Base-by-base conservation (phyloP, 2,797 vertebrate genomes). In the Cephalopachus bancanus region DNA sequence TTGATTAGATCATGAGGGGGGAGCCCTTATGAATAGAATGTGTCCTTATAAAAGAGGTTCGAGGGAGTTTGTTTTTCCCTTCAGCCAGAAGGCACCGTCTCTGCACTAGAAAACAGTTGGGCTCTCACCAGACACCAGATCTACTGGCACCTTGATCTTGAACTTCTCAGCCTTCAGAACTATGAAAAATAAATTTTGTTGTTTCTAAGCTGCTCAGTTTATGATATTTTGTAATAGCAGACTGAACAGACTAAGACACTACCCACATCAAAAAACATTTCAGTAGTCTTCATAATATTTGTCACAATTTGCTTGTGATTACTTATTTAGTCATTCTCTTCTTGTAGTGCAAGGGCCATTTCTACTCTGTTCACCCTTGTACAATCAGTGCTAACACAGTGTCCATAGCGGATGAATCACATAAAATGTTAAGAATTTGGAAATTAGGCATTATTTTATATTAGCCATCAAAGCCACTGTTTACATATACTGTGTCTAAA, bases 341-440 rank as follows among this genome's bases (percentile, higher is more conserved):
- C 37, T 53, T 87, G 0, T 7, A 65, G 85, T 24, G n/a, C 59
- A 49, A 71, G 67, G 62, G 28, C 16, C 67, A 55, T 67, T 93
- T 84, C 85, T 76, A 30, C 62, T 53, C 53, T 30, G 37, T 64
- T 86, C 0, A 59, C 53, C 51, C 96, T 76, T 53, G 59, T 71
- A 37, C 26, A 74, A 60, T 55, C 60, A 81, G 33, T 78, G 64
- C 65, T n/a, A 60, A 80, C 7, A 37, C 16, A 69, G 30, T 12
- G 24, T 59, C 28, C 87, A 6, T 37, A 69, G 60, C 64, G 76
- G 83, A 30, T 79, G 57, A 76, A 85, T 83, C 67, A 80, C 81
- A 65, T 69, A 81, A 92, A 92, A 93, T 84, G 81, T 74, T 95
- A 72, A 92, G 8, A 49, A 22, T 62, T 81, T 93, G 49, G 8